Conservation (phyloP, 2,113 vertebrate species). For the Lonchura striata region DNA sequence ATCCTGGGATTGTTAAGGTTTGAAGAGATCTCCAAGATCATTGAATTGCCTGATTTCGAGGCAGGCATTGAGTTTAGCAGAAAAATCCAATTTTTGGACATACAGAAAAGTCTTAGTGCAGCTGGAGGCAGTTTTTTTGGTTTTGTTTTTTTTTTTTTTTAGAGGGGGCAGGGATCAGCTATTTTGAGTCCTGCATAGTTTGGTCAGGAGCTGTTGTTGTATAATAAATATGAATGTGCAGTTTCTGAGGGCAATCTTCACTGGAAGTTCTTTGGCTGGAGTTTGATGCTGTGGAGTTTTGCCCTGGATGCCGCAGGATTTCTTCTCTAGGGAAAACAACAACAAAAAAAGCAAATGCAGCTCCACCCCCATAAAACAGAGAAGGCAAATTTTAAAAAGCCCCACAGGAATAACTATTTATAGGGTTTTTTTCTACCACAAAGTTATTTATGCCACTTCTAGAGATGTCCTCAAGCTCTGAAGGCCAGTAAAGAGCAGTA, state of each 20-base stretch:
- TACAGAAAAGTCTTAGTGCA: background rate
- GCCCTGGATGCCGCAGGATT: background rate
- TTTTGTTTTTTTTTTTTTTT: background rate
- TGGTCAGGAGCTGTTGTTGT: background rate
- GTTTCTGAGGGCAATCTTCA: background rate
- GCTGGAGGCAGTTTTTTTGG: background rate
- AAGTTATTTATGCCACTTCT: background rate
- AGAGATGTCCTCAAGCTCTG: background rate
- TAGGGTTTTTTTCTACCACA: background rate
- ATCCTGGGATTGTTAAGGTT: background rate
- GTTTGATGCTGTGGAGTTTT: background rate
- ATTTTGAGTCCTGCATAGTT: background rate
- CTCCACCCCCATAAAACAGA: fast-evolving
- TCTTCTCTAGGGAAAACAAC: background rate
- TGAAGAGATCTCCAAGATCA: background rate
- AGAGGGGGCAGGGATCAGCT: background rate
- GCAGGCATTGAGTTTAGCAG: background rate
- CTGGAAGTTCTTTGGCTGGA: background rate
- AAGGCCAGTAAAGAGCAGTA: background rate
- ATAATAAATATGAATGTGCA: background rate
- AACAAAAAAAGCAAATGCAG: background rate
- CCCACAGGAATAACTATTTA: background rate
- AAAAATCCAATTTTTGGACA: background rate
- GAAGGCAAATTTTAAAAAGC: background rate
- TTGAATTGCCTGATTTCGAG: background rate